These are phyloP conservation scores for Hybos culiciformis DNA, from an alignment of 2,888 invertebrate species.

Conservation along the genomic window DNA sequence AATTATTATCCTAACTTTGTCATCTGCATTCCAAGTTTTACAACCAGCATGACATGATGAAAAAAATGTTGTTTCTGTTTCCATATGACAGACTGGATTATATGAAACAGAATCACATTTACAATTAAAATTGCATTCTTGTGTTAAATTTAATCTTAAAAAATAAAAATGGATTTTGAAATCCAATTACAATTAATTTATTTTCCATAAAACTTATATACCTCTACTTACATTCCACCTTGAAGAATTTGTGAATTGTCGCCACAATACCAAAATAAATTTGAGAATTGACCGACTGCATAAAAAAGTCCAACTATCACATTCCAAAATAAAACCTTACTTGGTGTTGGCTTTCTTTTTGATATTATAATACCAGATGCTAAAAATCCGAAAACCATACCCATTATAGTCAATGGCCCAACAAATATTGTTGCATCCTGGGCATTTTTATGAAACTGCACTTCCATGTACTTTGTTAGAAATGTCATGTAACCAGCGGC, in stretches of 20 bases:
- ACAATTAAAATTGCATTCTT: slow-evolving; percentile 45
- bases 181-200: too few species aligned
- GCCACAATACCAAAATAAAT: slow-evolving; percentile 43
- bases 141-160: slow-evolving; percentile 39
- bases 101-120: slow-evolving; percentile 45
- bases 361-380: slow-evolving; percentile 45
- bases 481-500: slow-evolving; percentile 54
- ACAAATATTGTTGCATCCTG: slow-evolving; percentile 51
- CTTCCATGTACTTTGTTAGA: slow-evolving; percentile 60
- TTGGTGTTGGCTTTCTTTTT: slow-evolving; percentile 44
- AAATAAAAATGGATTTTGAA: slow-evolving; percentile 5
- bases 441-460: slow-evolving; percentile 52
- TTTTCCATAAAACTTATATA: neutral
- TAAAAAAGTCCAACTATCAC: slow-evolving; percentile 43
- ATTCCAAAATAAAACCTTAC: slow-evolving; percentile 47
- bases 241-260: slow-evolving; percentile 21
- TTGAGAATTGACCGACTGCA: slow-evolving; percentile 39
- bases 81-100: slow-evolving; percentile 48
- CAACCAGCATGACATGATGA: slow-evolving; percentile 66
- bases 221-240: slow-evolving; percentile 18
- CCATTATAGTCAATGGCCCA: slow-evolving; percentile 44
- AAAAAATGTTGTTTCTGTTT: slow-evolving; percentile 45
- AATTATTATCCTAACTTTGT: slow-evolving; percentile 18
- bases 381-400: slow-evolving; percentile 46
- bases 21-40: slow-evolving; percentile 25